Evolutionary conservation across 2,888 invertebrate genomes (phyloP).

Genomic region (Myopa testacea): DNA sequence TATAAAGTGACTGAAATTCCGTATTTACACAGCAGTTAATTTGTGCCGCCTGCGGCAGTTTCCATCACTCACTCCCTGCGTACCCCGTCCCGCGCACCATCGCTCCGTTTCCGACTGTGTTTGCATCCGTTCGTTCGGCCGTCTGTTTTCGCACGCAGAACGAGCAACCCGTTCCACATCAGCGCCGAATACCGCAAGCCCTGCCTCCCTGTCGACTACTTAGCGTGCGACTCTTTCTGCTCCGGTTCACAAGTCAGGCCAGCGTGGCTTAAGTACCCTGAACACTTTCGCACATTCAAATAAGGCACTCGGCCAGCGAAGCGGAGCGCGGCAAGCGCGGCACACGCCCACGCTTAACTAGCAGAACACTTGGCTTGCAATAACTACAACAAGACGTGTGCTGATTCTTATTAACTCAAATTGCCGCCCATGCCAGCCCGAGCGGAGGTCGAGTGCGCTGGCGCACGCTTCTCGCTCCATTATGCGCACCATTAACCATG

Average conservation of each 20-base stretch:
- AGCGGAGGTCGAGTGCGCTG: slow-evolving; percentile 41
- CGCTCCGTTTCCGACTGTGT: background rate
- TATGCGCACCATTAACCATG: slow-evolving; percentile 49
- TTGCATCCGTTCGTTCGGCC: slow-evolving; percentile 3
- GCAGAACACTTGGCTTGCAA: slow-evolving; percentile 20
- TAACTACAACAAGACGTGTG: slow-evolving; percentile 24
- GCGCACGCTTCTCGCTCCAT: slow-evolving; percentile 42
- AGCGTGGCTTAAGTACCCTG: background rate
- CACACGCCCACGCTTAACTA: slow-evolving; percentile 6
- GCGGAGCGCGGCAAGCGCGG: background rate
- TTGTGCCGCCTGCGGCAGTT: background rate
- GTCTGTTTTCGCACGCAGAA: slow-evolving; percentile 4
- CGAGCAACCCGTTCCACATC: background rate
- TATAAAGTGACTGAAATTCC: background rate
- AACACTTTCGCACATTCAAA: background rate
- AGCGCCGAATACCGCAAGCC: slow-evolving; percentile 46
- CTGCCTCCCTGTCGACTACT: slow-evolving; percentile 49
- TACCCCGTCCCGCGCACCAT: background rate
- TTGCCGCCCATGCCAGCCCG: slow-evolving; percentile 15
- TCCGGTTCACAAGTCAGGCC: background rate
- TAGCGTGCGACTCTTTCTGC: slow-evolving; percentile 49
- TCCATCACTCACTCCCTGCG: background rate
- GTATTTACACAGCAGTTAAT: slow-evolving; percentile 3
- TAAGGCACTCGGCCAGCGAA: background rate
- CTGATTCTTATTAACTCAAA: slow-evolving; percentile 7